These are phyloP conservation scores for Dendrocincla tyrannina DNA, from an alignment of 2,797 vertebrate genomes.

Conservation along the genomic window DNA sequence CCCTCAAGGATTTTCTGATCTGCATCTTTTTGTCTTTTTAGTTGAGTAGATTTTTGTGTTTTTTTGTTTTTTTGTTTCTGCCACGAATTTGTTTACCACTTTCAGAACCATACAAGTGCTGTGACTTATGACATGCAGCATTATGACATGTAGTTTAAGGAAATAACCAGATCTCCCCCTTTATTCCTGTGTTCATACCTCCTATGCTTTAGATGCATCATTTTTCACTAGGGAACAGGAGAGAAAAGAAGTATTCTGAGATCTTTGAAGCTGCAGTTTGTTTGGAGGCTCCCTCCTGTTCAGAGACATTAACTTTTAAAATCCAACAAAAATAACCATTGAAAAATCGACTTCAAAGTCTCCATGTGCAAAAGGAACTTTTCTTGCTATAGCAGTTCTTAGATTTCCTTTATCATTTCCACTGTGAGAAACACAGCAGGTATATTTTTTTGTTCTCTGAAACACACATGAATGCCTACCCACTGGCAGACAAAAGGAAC, in stretches of 20 bases:
- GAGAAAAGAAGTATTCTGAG: background rate
- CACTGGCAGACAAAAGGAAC: background rate
- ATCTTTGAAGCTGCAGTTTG: background rate
- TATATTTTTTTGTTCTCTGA: background rate
- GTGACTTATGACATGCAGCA: background rate
- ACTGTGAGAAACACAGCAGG: background rate
- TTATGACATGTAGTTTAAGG: background rate
- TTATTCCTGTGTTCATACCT: background rate
- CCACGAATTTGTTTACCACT: background rate
- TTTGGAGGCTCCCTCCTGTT: constrained; percentile 15
- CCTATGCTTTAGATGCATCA: background rate
- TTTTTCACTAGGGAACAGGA: background rate
- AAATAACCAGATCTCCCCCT: background rate
- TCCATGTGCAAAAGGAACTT: background rate
- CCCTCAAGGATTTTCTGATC: background rate
- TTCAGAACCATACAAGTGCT: background rate
- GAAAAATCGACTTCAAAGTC: constrained; percentile 33
- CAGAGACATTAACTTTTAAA: constrained; percentile 28
- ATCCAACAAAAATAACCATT: background rate
- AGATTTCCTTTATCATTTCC: background rate
- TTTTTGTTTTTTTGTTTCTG: too few species aligned
- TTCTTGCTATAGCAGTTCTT: background rate
- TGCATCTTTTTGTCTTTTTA: background rate
- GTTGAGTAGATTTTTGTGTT: background rate
- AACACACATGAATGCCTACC: background rate